A percentile compares a stretch with the other conserved stretches of the same genome.
These are phyloP conservation scores for Sula dactylatra DNA, from an alignment of 2,113 vertebrate species.

Conservation along the genomic window DNA sequence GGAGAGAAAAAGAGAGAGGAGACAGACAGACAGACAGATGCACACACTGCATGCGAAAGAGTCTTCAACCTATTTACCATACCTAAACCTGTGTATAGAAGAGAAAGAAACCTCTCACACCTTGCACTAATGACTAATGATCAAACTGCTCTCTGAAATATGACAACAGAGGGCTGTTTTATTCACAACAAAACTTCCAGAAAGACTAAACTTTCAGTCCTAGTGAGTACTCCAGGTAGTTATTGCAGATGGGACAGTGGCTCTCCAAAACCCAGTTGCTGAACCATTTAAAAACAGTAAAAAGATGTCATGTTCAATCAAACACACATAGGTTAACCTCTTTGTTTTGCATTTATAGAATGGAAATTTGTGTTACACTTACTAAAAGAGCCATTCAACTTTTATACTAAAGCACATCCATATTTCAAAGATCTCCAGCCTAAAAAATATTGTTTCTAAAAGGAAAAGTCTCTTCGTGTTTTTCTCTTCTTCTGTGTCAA, in stretches of 20 bases:
- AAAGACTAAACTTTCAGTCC: neutral
- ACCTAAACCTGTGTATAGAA: neutral
- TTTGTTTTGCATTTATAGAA: neutral
- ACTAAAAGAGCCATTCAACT: neutral
- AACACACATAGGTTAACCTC: neutral
- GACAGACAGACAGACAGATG: neutral
- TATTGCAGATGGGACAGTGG: neutral
- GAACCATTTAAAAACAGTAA: neutral
- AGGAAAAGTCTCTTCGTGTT: conserved; percentile 29
- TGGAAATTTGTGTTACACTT: neutral
- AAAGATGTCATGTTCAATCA: neutral
- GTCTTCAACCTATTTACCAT: neutral
- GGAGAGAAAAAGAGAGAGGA: neutral
- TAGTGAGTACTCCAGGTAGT: neutral
- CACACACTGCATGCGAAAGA: neutral
- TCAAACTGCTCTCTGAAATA: neutral
- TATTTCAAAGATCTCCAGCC: conserved; percentile 33
- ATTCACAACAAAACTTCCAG: neutral
- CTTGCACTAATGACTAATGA: neutral
- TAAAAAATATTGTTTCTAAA: conserved; percentile 39
- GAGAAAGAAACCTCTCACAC: neutral
- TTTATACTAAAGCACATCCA: conserved; percentile 8
- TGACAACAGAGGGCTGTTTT: neutral
- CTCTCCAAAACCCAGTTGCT: neutral
- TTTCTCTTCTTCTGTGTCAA: conserved; percentile 36